Base-by-base conservation (phyloP, 2,113 vertebrate genomes). In the Picathartes gymnocephalus region DNA sequence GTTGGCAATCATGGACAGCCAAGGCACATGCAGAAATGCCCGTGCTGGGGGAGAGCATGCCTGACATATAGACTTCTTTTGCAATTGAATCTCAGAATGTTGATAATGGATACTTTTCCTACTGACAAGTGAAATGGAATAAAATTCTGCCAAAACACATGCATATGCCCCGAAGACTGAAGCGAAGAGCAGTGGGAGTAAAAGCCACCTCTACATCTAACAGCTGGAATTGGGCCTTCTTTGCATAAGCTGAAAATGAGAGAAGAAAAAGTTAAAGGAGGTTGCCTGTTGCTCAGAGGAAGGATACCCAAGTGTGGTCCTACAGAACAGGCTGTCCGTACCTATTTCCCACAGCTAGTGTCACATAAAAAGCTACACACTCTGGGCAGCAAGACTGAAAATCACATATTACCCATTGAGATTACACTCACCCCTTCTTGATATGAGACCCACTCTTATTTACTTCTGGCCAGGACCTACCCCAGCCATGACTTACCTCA, bases 1-100 rank as follows among this genome's bases (percentile, higher is more conserved):
- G 10, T 0, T 90, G 69, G 37, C 1, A 4, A 10, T 30, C 42
- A 23, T 11, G 8, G 24, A 11, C n/a, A 6, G 1, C 5, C 19
- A 35, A 12, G 27, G 42, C 28, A 56, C 2, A 4, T 22, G 22
- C 27, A 82, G 56, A 74, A 79, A 25, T 48, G 37, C 6, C 27
- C 7, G 0, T 22, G 33, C 23, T 79, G 27, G 13, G 6, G 22
- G 1, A 82, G 8, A 56, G 3, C 1, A 2, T 19, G 71, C 19
- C 57, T 80, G 44, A 45, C 3, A 6, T 10, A 20, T 2, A 10
- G 22, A 39, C 12, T 37, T 25, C 4, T 61, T 66, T 40, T 90
- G n/a, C 23, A 51, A 7, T 6, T 37, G 58, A 45, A 42, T 13
- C 27, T 77, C 21, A n/a, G 37, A 69, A 37, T 2, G 10, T 15